These are phyloP conservation scores for Pseudococcus longispinus DNA, from an alignment of 2,888 invertebrate genomes.

Conservation along the genomic window DNA sequence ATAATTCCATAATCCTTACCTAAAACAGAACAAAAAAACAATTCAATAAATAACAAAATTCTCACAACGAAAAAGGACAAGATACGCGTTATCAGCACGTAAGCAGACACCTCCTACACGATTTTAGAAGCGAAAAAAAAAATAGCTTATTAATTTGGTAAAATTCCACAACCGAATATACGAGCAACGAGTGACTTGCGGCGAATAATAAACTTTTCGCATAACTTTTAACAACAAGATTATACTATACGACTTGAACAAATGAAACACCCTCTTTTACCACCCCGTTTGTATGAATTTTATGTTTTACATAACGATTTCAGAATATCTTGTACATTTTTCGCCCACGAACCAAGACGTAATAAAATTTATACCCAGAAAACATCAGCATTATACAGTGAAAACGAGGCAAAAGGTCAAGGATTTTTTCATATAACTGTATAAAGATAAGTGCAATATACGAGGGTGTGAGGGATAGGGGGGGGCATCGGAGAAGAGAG, in stretches of 20 bases:
- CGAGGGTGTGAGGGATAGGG: not conserved
- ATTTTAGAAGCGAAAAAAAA: not conserved
- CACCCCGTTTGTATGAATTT: not conserved
- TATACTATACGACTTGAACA: not conserved
- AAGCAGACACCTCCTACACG: not conserved
- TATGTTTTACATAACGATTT: slow-evolving; percentile 14
- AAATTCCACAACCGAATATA: not conserved
- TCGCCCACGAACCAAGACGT: not conserved
- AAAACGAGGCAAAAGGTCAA: slow-evolving; percentile 20
- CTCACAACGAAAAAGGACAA: not conserved
- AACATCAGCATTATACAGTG: not conserved
- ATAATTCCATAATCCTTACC: not conserved
- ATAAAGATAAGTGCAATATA: not conserved
- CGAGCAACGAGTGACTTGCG: not conserved
- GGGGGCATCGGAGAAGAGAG: not conserved
- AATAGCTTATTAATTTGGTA: not conserved
- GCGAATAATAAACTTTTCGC: slow-evolving; percentile 17
- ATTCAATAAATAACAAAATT: not conserved
- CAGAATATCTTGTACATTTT: not conserved
- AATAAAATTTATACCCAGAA: not conserved
- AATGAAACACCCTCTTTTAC: not conserved
- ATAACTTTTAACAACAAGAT: slow-evolving; percentile 7
- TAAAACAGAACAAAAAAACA: not conserved
- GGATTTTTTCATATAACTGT: not conserved
- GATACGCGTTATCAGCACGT: not conserved